Conservation (phyloP, 1,140 invertebrate genomes). For the Phthorimaea operculella region DNA sequence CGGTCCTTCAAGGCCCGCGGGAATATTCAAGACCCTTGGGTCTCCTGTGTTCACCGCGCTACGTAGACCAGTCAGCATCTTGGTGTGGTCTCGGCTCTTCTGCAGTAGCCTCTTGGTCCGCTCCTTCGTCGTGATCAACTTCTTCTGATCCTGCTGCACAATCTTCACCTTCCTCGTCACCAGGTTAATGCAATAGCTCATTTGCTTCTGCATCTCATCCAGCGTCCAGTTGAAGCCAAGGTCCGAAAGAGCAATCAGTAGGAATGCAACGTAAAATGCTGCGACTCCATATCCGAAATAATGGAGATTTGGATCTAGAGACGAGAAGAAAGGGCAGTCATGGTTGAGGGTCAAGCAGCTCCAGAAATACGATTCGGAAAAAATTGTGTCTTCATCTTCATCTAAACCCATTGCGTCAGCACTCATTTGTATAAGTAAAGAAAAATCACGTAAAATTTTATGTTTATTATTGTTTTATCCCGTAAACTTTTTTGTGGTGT, state of each 20-base stretch:
- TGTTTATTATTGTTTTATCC: no score
- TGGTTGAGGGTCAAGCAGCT: constrained; percentile 36
- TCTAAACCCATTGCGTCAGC: neutral
- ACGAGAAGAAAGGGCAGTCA: constrained; percentile 40
- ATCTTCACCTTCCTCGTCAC: constrained; percentile 36
- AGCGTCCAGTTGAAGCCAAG: constrained; percentile 42
- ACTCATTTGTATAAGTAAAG: no score
- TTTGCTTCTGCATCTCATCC: constrained; percentile 36
- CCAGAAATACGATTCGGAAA: constrained; percentile 44
- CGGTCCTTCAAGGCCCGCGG: no score
- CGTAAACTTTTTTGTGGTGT: no score
- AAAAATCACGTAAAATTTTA: no score
- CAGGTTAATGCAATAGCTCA: constrained; percentile 37
- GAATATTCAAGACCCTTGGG: neutral
- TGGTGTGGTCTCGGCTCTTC: constrained; percentile 29
- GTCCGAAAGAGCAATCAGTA: constrained; percentile 39
- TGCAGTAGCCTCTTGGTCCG: constrained; percentile 39
- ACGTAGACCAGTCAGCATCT: constrained; percentile 31
- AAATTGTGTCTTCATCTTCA: constrained; percentile 11
- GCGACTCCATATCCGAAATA: constrained; percentile 35
- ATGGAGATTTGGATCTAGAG: constrained; percentile 30
- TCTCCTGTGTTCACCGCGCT: constrained; percentile 18
- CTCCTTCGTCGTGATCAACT: constrained; percentile 33
- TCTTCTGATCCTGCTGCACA: constrained; percentile 40
- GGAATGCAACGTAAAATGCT: constrained; percentile 27